These are phyloP conservation scores for Ecliptopera silaceata DNA, from an alignment of 2,888 invertebrate genomes.

Conservation along the genomic window DNA sequence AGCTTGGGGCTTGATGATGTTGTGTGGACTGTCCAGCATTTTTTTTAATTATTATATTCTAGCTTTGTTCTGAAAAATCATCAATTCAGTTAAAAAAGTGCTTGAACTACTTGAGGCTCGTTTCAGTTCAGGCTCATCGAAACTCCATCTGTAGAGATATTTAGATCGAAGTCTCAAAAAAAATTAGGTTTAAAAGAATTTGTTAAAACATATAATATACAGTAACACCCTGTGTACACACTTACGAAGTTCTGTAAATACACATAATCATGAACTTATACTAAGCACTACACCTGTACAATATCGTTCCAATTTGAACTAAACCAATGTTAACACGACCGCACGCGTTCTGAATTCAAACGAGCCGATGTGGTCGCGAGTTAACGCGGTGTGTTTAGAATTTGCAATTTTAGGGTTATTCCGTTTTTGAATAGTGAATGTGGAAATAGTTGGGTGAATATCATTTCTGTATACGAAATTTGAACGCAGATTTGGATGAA, in stretches of 20 bases:
- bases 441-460: constrained; percentile 17
- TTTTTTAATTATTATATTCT: too few species aligned
- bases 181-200: too few species aligned
- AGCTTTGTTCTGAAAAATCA: too few species aligned
- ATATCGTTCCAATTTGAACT: constrained; percentile 53
- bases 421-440: constrained; percentile 20
- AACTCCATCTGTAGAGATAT: too few species aligned
- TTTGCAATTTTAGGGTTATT: constrained; percentile 42
- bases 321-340: constrained; percentile 62
- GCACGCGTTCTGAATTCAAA: constrained; percentile 72
- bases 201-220: too few species aligned
- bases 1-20: too few species aligned
- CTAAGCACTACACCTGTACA: constrained; percentile 15
- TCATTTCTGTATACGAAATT: constrained; percentile 15
- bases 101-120: too few species aligned
- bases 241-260: background rate
- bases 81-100: too few species aligned
- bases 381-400: constrained; percentile 43
- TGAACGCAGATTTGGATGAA: background rate
- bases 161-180: too few species aligned
- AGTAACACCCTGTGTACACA: too few species aligned
- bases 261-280: constrained; percentile 17
- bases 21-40: too few species aligned
- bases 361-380: constrained; percentile 60
- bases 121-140: too few species aligned